Base-by-base conservation (phyloP, 2,113 vertebrate species). In the Oceanites oceanicus region DNA sequence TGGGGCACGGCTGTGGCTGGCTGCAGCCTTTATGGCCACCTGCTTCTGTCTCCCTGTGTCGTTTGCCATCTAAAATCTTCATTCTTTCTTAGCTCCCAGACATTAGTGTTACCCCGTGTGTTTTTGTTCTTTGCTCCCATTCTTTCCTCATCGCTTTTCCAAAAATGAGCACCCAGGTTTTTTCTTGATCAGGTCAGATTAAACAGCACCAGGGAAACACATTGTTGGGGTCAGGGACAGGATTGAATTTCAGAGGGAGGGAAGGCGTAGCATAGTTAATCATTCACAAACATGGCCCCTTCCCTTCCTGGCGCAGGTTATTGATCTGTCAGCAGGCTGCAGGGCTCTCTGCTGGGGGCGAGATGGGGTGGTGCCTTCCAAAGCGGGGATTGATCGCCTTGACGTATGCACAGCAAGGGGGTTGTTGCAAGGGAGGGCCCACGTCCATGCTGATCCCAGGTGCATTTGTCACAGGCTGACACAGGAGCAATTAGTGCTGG, bases 371-470 rank as follows among this genome's bases (percentile, higher is more conserved):
- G 13, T 61, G 56, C 50, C 45, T 66, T 38, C 61, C 42, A 20
- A 14, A n/a, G 92, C 13, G 30, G 50, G 29, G 62, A 29, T 3
- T 29, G 66, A 75, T 62, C 0, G 3, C 44, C 40, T 59, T 0
- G 2, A 13, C 0, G 2, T 5, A 6, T 5, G 6, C 79, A 70
- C 75, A 61, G 3, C 6, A 5, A 3, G 23, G n/a, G 32, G 70
- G 44, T 5, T 67, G 47, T 18, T 58, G 53, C 22, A 61, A 52
- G 84, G 0, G 5, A 19, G 18, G 40, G 40, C 23, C 27, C 44
- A 7, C 0, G 3, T 20, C 50, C 0, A 0, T 47, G 65, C 62
- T 50, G 36, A 22, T 61, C 32, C 79, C 0, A 20, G 34, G 25
- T 34, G 44, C 53, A 25, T 32, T 21, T 11, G 17, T 18, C 62